Evolutionary conservation across 2,797 vertebrate genomes (phyloP).

Genomic region (Enteromius paludinosus): DNA sequence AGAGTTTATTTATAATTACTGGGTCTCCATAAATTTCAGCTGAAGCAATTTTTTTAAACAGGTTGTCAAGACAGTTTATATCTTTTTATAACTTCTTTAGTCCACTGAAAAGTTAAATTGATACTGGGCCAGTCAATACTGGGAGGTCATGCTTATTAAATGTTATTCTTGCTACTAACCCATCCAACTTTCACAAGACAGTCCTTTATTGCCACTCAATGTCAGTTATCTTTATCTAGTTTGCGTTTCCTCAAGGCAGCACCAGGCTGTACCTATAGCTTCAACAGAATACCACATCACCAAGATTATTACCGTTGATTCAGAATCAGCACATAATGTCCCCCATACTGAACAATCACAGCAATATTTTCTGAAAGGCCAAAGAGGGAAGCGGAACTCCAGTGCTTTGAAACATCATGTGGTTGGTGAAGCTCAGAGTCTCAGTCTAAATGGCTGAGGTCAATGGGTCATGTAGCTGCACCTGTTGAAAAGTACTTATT

Average conservation of each 20-base stretch:
- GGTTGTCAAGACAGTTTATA: not conserved
- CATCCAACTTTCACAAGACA: not conserved
- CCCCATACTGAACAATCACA: not conserved
- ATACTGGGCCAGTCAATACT: not conserved
- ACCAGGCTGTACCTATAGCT: not conserved
- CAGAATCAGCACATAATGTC: not conserved
- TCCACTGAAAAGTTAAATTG: not conserved
- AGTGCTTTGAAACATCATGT: not conserved
- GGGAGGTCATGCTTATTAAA: not conserved
- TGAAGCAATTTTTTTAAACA: not conserved
- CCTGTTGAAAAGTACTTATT: not conserved
- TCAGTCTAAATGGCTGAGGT: not conserved
- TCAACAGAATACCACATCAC: not conserved
- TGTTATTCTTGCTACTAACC: not conserved
- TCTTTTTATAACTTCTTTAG: slow-evolving; percentile 2
- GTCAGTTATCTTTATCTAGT: not conserved
- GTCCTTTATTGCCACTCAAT: not conserved
- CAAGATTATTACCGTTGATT: slow-evolving; percentile 9
- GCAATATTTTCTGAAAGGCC: not conserved
- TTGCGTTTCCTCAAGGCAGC: slow-evolving; percentile 8
- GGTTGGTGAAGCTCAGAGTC: not conserved
- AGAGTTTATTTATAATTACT: slow-evolving; percentile 34
- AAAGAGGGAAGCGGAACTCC: not conserved
- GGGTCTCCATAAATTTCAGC: not conserved
- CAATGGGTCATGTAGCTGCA: slow-evolving; percentile 3